Evolutionary conservation across 2,113 vertebrate species (phyloP).

Genomic region (Carassius carassius): DNA sequence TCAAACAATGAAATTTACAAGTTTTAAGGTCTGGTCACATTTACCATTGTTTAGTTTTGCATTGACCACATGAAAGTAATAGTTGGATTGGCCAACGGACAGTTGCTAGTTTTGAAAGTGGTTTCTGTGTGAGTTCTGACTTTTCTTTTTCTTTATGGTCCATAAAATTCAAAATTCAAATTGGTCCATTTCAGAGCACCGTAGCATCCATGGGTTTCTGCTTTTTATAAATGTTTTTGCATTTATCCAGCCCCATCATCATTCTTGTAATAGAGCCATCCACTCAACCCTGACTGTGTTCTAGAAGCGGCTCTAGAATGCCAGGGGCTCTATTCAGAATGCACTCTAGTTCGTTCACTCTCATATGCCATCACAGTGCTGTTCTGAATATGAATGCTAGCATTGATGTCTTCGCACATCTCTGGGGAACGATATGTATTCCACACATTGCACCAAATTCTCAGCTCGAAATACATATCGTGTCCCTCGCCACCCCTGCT

Average conservation of each 20-base stretch:
- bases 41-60: too few species aligned
- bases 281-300: conserved; percentile 24
- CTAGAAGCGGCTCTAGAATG: conserved; percentile 33
- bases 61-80: too few species aligned
- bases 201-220: neutral
- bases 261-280: conserved; percentile 22
- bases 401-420: conserved; percentile 41
- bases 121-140: too few species aligned
- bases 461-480: conserved; percentile 54
- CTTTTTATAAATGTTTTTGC: conserved; percentile 1
- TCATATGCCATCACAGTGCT: conserved; percentile 48
- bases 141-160: too few species aligned
- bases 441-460: neutral
- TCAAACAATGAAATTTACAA: too few species aligned
- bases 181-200: neutral
- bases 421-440: conserved; percentile 46
- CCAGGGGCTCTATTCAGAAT: conserved; percentile 47
- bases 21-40: too few species aligned
- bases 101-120: too few species aligned
- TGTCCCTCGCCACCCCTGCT: neutral
- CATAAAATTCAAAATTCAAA: neutral
- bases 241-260: conserved; percentile 19
- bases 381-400: conserved; percentile 52
- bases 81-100: too few species aligned
- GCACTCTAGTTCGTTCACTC: conserved; percentile 28